These are phyloP conservation scores for Rhinoderma darwinii DNA, from an alignment of 2,113 vertebrate genomes.

Conservation along the genomic window DNA sequence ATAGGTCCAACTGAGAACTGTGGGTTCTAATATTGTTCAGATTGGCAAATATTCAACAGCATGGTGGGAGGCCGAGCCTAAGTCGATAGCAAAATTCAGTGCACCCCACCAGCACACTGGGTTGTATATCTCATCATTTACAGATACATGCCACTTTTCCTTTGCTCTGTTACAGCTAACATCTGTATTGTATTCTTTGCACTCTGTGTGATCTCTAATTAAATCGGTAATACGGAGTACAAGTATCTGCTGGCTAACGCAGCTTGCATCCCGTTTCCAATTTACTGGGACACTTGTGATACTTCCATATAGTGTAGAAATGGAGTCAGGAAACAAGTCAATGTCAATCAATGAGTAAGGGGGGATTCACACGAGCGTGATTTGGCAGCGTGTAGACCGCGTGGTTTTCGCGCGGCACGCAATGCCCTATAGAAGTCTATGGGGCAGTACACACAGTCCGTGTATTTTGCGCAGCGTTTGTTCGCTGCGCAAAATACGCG, in stretches of 20 bases:
- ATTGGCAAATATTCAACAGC: slow-evolving; percentile 44
- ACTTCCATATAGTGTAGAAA: neutral
- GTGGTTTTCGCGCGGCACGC: too few relatives aligned
- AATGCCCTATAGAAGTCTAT: too few relatives aligned
- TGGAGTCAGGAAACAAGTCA: neutral
- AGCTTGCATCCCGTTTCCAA: neutral
- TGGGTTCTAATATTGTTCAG: slow-evolving; percentile 40
- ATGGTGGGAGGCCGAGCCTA: neutral
- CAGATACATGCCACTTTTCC: slow-evolving; percentile 34
- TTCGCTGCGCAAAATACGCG: too few relatives aligned
- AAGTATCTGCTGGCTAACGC: neutral
- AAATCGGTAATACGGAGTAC: slow-evolving; percentile 19
- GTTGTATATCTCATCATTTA: slow-evolving; percentile 25
- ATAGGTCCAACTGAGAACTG: slow-evolving; percentile 26
- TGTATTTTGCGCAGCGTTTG: too few relatives aligned
- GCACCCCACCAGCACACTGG: slow-evolving; percentile 21
- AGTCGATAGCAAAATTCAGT: slow-evolving; percentile 30
- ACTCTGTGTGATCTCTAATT: slow-evolving; percentile 41
- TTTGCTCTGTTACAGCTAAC: slow-evolving; percentile 41
- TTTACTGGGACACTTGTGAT: neutral
- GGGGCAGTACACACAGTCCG: too few relatives aligned
- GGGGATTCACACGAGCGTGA: too few relatives aligned
- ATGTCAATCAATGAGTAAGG: neutral
- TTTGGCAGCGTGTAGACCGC: too few relatives aligned
- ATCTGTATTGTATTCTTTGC: slow-evolving; percentile 41